Evolutionary conservation across 2,113 vertebrate species (phyloP).

Genomic region (Plecturocebus donacophilus): DNA sequence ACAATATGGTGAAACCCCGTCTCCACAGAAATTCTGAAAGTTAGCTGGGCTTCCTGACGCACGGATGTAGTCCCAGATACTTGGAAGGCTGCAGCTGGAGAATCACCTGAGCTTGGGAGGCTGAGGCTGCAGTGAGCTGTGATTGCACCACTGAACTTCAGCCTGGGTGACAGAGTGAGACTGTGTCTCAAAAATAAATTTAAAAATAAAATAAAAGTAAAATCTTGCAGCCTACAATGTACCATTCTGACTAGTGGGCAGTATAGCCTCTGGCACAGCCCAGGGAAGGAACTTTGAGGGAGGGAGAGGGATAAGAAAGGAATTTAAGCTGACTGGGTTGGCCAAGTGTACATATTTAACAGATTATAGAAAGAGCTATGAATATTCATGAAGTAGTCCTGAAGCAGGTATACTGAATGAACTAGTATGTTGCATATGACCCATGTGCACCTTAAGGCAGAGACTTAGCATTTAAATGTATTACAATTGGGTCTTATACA

Average conservation of each 20-base stretch:
- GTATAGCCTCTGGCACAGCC: not conserved
- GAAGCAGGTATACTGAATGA: not conserved
- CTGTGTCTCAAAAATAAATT: accelerated
- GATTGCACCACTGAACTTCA: too few species aligned
- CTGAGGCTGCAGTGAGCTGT: too few species aligned
- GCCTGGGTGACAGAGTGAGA: too few species aligned
- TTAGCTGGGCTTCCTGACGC: too few species aligned
- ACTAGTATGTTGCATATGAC: not conserved
- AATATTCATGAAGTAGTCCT: not conserved
- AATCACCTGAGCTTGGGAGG: too few species aligned
- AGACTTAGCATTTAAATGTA: not conserved
- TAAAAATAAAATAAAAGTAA: too few species aligned
- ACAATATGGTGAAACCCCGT: too few species aligned
- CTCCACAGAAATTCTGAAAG: too few species aligned
- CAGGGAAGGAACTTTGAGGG: not conserved
- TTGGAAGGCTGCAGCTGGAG: too few species aligned
- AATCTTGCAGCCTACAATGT: too few species aligned
- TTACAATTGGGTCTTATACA: not conserved
- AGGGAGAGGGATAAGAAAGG: not conserved
- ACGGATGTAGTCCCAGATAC: too few species aligned
- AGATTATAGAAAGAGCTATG: not conserved
- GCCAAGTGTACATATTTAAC: not conserved
- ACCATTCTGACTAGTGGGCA: too few species aligned
- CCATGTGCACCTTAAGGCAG: not conserved
- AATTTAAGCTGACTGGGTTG: not conserved